Evolutionary conservation across 1,140 invertebrate species (phyloP), one percentile per base, ranked within the genome.

Genomic region (Drosophila pandora): DNA sequence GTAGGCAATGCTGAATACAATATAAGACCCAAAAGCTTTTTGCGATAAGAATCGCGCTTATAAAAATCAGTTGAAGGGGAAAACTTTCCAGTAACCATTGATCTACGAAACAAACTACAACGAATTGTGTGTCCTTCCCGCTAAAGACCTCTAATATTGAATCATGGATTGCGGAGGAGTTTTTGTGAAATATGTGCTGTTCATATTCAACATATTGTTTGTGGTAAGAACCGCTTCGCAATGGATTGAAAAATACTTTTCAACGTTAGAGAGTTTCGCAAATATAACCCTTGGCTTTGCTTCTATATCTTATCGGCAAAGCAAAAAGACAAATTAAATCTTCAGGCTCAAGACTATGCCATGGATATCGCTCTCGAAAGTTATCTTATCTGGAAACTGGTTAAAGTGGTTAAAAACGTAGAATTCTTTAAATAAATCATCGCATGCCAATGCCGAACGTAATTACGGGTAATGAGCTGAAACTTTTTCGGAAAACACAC

Each of bases 151-250:
- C 52, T 49, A 43, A 12, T 0, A 47, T 9, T 32, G 22, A 13
- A 75, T 62, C 45, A 91, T 91, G 93, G 95, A 95, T 90, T 95
- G 95, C 88, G 95, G 94, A 83, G 95, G 95, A 92, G 93, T 94
- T 89, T 95, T 95, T 92, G 94, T 97, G 71, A 97, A 97, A 94
- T 96, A 96, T 93, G 93, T 97, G 76, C 93, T 97, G 13, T 97
- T 96, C 90, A 93, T 95, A 88, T 96, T 97, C 93, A 97, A 97
- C 91, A 93, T 97, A 85, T 90, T 96, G 54, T 96, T 97, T 92
- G 96, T 96, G 93, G 96, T 97, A 92, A 96, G 95, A 37, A 21
- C 17, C 30, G 30, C 47, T 71, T 30, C 30, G n/a, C 28, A 34
- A 52, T 2, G 39, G 63, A 28, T 43, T 32, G 30, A 41, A 37